Conservation (phyloP, 2,797 vertebrate genomes). For the Lacerta agilis region DNA sequence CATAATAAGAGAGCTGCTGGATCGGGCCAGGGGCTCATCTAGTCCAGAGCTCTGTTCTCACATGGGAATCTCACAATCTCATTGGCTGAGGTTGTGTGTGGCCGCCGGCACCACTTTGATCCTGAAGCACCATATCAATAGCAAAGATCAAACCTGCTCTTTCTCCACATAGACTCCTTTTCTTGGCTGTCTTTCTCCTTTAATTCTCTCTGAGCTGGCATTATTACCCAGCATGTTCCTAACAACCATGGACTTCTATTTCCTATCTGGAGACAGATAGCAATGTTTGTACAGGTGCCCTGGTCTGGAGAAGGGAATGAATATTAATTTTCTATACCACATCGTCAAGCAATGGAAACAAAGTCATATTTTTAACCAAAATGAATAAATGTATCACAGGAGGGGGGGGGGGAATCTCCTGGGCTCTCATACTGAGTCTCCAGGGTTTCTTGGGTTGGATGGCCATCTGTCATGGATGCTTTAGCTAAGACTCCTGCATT, state of each 20-base stretch:
- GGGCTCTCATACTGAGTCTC: slow-evolving; percentile 40
- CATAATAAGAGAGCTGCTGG: too few relatives aligned
- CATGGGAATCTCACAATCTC: too few relatives aligned
- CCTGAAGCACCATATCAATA: background rate
- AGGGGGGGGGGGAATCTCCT: background rate
- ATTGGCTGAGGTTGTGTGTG: background rate
- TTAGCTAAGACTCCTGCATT: too few relatives aligned
- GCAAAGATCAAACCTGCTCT: background rate
- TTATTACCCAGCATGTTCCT: slow-evolving; percentile 33
- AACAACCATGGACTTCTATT: slow-evolving; percentile 10
- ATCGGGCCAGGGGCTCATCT: too few relatives aligned
- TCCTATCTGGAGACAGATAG: slow-evolving; percentile 36
- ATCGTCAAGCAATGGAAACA: too few relatives aligned
- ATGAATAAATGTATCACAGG: slow-evolving; percentile 3
- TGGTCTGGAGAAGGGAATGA: slow-evolving; percentile 38
- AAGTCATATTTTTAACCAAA: slow-evolving; percentile 33
- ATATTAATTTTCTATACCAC: slow-evolving; percentile 57
- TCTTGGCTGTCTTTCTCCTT: background rate
- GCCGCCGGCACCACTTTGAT: background rate
- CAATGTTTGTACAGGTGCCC: slow-evolving; percentile 59
- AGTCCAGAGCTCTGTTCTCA: too few relatives aligned
- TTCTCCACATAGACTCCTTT: background rate
- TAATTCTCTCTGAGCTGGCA: slow-evolving; percentile 31
- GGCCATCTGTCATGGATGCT: too few relatives aligned
- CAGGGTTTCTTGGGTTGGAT: slow-evolving; percentile 25